Conservation (phyloP, 2,113 vertebrate species). For the Malurus elegans region DNA sequence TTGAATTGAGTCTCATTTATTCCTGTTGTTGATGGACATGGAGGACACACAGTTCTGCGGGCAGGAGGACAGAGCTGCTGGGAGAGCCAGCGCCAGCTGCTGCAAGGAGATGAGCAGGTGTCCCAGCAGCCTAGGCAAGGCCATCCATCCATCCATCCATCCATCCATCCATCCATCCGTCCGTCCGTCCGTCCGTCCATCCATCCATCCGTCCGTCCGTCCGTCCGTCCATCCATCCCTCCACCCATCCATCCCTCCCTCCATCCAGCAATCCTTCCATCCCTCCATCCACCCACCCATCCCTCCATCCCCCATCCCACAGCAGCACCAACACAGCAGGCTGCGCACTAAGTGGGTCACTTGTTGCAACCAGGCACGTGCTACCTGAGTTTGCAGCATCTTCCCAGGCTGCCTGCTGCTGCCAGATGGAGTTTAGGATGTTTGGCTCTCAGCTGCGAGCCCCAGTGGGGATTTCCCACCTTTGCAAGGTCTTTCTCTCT, state of each 20-base stretch:
- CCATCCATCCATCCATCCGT: no score
- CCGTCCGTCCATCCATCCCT: background rate
- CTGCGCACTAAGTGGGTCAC: background rate
- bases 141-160: background rate
- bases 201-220: background rate
- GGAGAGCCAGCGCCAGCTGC: background rate
- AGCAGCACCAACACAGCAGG: fast-evolving
- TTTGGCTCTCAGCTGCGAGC: background rate
- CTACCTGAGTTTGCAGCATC: background rate
- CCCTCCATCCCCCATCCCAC: background rate
- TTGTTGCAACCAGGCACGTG: background rate
- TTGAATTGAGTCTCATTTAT: background rate
- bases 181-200: no score
- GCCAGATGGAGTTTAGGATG: slow-evolving; percentile 13
- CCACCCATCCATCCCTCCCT: background rate
- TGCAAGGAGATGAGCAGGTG: fast-evolving
- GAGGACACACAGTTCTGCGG: background rate
- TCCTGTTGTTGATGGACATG: background rate
- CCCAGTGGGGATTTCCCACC: background rate
- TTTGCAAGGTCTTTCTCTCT: background rate
- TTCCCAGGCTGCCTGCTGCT: background rate
- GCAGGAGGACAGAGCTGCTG: fast-evolving
- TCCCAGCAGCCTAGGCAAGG: fast-evolving
- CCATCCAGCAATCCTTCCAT: background rate
- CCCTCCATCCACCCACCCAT: background rate